phyloP scores from a whole-genome alignment of 2,888 invertebrate species.

The Crocallis elinguaria region DNA sequence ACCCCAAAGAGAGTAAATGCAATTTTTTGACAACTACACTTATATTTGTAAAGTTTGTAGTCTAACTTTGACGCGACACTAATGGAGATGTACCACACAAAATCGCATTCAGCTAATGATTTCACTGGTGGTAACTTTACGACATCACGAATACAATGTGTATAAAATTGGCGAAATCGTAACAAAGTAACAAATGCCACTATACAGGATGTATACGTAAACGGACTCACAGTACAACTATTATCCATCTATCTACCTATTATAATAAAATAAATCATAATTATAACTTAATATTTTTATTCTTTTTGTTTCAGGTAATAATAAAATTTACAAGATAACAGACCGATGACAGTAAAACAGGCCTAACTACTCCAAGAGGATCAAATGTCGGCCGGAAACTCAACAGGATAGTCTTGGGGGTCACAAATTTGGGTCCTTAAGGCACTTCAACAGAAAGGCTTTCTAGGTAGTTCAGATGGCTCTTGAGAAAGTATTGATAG shows the following conservation, averaged over 20 bases:
- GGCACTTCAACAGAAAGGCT: conserved; percentile 1
- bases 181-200: no score
- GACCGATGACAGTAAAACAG: background rate
- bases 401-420: background rate
- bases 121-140: no score
- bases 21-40: no score
- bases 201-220: no score
- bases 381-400: background rate
- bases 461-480: background rate
- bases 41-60: no score
- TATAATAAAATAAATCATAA: background rate
- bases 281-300: background rate
- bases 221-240: no score
- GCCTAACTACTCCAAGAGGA: background rate
- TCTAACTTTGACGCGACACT: no score
- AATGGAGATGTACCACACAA: no score
- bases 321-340: background rate
- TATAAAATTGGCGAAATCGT: no score
- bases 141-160: no score
- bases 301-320: conserved; percentile 18
- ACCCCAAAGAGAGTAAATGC: no score
- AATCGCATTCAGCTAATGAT: no score
- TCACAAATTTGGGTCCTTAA: background rate
- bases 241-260: background rate
- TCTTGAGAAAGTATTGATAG: conserved; percentile 38